A percentile compares a stretch with the other conserved stretches of the same genome.
These are phyloP conservation scores for Remorina albescens DNA, from an alignment of 2,797 vertebrate genomes.

Conservation along the genomic window DNA sequence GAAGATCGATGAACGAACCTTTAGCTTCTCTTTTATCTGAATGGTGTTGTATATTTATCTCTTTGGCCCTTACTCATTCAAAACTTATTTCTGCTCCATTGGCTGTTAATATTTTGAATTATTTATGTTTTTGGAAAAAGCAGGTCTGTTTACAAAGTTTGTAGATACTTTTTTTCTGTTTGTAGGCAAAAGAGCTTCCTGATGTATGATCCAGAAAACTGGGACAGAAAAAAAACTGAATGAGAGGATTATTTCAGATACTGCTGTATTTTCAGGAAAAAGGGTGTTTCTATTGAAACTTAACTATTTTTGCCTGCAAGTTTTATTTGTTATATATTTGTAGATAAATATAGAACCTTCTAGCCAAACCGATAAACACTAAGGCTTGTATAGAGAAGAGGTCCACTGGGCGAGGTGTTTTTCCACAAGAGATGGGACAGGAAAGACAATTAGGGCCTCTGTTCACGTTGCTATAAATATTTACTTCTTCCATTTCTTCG, in stretches of 20 bases:
- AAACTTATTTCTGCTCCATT: slow-evolving; percentile 95
- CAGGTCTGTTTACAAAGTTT: slow-evolving; percentile 99
- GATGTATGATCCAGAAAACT: slow-evolving; percentile 92
- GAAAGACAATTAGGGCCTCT: slow-evolving; percentile 86
- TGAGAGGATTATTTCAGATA: slow-evolving; percentile 96
- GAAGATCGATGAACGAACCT: slow-evolving; percentile 83
- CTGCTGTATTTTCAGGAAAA: slow-evolving; percentile 99
- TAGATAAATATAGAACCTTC: slow-evolving; percentile 98
- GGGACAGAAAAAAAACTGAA: slow-evolving; percentile 77
- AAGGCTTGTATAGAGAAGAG: slow-evolving; percentile 96
- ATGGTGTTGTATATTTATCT: slow-evolving; percentile 89
- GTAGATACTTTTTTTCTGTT: slow-evolving; percentile 99
- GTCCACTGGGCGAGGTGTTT: slow-evolving; percentile 82
- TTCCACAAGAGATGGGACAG: slow-evolving; percentile 64
- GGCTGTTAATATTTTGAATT: slow-evolving; percentile 99
- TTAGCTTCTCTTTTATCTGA: slow-evolving; percentile 91
- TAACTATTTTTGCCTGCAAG: slow-evolving; percentile 99
- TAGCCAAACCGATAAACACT: slow-evolving; percentile 99
- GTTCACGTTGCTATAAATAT: slow-evolving; percentile 96
- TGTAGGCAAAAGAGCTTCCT: slow-evolving; percentile 98
- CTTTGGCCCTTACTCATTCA: slow-evolving; percentile 93
- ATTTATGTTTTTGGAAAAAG: slow-evolving; percentile 98
- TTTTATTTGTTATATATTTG: slow-evolving; percentile 99
- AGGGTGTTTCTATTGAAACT: slow-evolving; percentile 99
- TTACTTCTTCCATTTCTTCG: slow-evolving; percentile 94